Base-by-base conservation (phyloP, 2,113 vertebrate genomes). In the Apus apus region DNA sequence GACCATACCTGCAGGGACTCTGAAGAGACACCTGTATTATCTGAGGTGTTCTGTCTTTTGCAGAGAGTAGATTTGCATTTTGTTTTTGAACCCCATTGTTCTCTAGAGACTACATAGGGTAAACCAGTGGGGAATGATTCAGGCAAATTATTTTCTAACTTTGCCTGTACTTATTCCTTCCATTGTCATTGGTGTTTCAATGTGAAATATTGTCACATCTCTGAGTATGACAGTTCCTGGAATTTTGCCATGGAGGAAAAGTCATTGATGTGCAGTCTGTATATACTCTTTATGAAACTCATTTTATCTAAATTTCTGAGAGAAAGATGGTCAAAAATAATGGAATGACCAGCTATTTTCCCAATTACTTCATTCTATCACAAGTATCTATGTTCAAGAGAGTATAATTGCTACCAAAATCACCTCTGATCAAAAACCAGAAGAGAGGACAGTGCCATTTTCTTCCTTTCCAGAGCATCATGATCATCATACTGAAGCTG, bases 1-100 rank as follows among this genome's bases (percentile, higher is more conserved):
- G 15, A 29, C 0, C 32, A 18, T 16, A 7, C 20, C 0, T 0
- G 4, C 5, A 50, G 66, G 27, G 15, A 43, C 11, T 60, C 45
- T 32, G 40, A 56, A 75, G 25, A 13, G 30, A 32, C 3, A 51
- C 14, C 19, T 1, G 0, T 25, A 34, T 3, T 57, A 8, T 57
- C 26, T 62, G n/a, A 67, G 19, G 25, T 54, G 11, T 5, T 51
- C 11, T 14, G 22, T 34, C 4, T 73, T 38, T 62, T 43, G 14
- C 53, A 64, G 16, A 14, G 2, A 34, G 30, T 6, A 50, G 48
- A 50, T 23, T 50, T 50, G 48, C 21, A 50, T 50, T 9, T 8
- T 64, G 34, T 1, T 40, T 71, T 80, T 74, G 46, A 3, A 32
- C 57, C 36, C 14, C 5, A 2, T 32, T 72, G 27, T 8, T 78